Base-by-base conservation (phyloP, 2,888 invertebrate genomes). In the Notodonta dromedarius region DNA sequence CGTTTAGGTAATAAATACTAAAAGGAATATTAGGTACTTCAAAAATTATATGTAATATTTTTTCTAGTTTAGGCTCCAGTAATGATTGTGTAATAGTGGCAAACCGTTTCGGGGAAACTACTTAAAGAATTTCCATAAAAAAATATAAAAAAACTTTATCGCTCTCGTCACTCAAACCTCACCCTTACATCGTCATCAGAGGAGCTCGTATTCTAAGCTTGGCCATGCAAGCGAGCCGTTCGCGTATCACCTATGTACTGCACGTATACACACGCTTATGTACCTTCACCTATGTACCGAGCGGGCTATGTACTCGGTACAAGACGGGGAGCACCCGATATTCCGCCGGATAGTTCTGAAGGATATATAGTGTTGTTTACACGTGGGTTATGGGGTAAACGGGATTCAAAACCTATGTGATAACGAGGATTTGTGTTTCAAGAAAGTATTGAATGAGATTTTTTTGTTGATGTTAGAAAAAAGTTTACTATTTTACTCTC, bases 141-240 rank as follows among this genome's bases (percentile, higher is more conserved):
- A 32, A 6, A 6, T 14, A 54, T 53, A 12, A 5, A 24, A 24
- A 24, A 24, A 2, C 1, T n/a, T n/a, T 24, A 24, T 16, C 44
- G 53, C 54, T 50, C 1, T 48, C 71, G 24, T 24, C 1, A 79
- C 70, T 52, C 51, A 66, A 66, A n/a, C 12, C 66, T 14, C 64
- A 56, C 24, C 80, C 75, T 76, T 72, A 82, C 72, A 78, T 76
- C 87, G 89, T 88, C 89, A 89, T 89, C 89, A 86, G 80, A 85
- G 84, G 72, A 81, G 85, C 81, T 84, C 84, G 85, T 85, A 85
- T 85, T 86, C 88, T 86, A 83, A 89, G 89, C 89, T 81, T 82
- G 84, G 71, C 82, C 83, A 84, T 81, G 85, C 85, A 81, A 72
- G 80, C 83, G 77, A 79, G 78, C 85, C 74, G 81, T 82, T 83